Conservation (phyloP, 2,113 vertebrate genomes). For the Merops nubicus region DNA sequence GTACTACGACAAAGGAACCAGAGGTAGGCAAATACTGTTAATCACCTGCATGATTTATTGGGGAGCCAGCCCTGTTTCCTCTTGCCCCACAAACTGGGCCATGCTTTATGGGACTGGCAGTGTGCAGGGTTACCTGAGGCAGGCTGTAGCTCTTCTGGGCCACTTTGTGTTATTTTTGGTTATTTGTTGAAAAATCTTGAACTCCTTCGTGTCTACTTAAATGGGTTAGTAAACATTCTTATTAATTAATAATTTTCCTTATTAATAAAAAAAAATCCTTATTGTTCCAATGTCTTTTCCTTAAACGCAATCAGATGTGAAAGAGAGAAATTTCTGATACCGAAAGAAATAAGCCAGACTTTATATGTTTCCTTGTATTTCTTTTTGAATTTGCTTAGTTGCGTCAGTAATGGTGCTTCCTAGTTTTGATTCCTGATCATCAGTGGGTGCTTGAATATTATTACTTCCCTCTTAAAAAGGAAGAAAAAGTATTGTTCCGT, state of each 20-base stretch:
- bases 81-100: fast-evolving
- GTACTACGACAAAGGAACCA: neutral
- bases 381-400: neutral
- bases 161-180: neutral
- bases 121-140: fast-evolving
- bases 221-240: neutral
- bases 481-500: neutral
- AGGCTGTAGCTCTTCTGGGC: neutral
- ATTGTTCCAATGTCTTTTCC: neutral
- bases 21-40: neutral
- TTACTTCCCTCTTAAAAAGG: neutral
- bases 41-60: neutral
- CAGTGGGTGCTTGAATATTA: neutral
- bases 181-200: neutral
- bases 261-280: no score
- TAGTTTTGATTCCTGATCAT: neutral
- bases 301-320: fast-evolving
- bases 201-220: neutral
- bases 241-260: no score
- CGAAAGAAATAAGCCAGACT: neutral
- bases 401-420: neutral
- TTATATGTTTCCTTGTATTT: fast-evolving
- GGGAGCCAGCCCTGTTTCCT: neutral
- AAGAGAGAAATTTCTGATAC: no score
- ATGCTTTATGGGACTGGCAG: neutral